These are phyloP conservation scores for Melieria picta DNA, from an alignment of 2,888 invertebrate species.

Conservation along the genomic window DNA sequence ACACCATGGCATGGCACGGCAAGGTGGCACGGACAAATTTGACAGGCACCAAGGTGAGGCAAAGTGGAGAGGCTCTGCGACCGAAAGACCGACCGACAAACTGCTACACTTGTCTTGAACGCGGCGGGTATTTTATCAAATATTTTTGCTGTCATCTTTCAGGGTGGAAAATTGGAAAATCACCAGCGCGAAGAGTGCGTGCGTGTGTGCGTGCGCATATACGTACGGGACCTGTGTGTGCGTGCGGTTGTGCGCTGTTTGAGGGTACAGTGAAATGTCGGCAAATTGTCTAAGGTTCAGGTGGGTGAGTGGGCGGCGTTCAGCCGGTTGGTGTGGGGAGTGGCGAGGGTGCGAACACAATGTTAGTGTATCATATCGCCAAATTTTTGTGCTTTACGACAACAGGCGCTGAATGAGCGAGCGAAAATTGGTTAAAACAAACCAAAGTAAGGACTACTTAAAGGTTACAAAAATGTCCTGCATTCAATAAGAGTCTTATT, in stretches of 20 bases:
- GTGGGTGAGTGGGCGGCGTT: slow-evolving; percentile 10
- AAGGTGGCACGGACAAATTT: no score
- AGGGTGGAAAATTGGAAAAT: slow-evolving; percentile 25
- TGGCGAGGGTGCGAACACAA: neutral
- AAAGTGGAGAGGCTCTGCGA: no score
- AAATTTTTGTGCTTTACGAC: neutral
- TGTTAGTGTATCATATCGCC: neutral
- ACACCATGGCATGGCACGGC: no score
- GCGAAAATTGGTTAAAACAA: neutral
- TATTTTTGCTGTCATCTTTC: slow-evolving; percentile 19
- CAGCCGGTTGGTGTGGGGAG: neutral
- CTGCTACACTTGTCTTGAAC: neutral
- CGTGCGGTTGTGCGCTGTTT: neutral
- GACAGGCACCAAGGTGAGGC: no score
- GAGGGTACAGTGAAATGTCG: slow-evolving; percentile 15
- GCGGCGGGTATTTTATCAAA: slow-evolving; percentile 1
- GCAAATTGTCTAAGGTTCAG: slow-evolving; percentile 18
- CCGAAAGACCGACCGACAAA: no score
- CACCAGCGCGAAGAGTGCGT: neutral
- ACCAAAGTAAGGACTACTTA: no score
- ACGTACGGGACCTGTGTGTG: neutral
- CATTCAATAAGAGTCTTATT: no score
- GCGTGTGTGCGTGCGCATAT: neutral
- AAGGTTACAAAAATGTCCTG: no score
- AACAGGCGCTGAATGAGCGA: neutral